Evolutionary conservation across 1,140 invertebrate genomes (phyloP).

Genomic region (Diabrotica undecimpunctata): DNA sequence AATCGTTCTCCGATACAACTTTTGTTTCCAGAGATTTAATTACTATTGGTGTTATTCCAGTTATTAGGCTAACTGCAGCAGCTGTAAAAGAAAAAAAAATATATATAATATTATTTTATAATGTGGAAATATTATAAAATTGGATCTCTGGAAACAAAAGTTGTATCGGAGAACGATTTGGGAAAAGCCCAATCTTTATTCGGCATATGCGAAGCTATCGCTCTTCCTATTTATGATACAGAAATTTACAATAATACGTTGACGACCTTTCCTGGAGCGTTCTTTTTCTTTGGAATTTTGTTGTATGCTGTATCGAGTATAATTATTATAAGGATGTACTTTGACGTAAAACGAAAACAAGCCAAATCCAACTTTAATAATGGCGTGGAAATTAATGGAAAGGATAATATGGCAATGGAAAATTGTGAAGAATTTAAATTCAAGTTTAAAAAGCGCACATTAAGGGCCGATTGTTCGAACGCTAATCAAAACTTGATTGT

Average conservation of each 20-base stretch:
- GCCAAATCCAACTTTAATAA: too few species aligned
- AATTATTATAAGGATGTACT: conserved; percentile 9
- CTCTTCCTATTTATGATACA: conserved; percentile 51
- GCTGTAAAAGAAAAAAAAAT: conserved; percentile 30
- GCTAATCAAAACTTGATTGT: too few species aligned
- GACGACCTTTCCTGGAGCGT: conserved; percentile 47
- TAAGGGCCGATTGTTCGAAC: too few species aligned
- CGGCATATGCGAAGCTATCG: conserved; percentile 52
- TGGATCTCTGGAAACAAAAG: conserved; percentile 56
- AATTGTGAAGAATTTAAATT: too few species aligned
- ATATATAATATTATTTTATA: too few species aligned
- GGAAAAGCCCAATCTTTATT: conserved; percentile 58
- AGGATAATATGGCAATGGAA: too few species aligned
- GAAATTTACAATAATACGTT: conserved; percentile 48
- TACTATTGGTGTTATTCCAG: conserved; percentile 51
- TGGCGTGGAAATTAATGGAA: too few species aligned
- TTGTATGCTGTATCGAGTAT: conserved; percentile 23
- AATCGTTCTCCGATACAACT: conserved; percentile 52
- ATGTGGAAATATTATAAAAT: too few species aligned
- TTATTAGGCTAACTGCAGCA: conserved; percentile 53
- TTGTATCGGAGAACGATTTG: conserved; percentile 53
- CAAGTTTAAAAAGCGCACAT: too few species aligned
- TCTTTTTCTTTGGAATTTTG: conserved; percentile 49
- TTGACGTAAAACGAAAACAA: too few species aligned
- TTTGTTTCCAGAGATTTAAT: conserved; percentile 58